Evolutionary conservation across 2,888 invertebrate genomes (phyloP).

Genomic region (Exephanes ischioxanthus): DNA sequence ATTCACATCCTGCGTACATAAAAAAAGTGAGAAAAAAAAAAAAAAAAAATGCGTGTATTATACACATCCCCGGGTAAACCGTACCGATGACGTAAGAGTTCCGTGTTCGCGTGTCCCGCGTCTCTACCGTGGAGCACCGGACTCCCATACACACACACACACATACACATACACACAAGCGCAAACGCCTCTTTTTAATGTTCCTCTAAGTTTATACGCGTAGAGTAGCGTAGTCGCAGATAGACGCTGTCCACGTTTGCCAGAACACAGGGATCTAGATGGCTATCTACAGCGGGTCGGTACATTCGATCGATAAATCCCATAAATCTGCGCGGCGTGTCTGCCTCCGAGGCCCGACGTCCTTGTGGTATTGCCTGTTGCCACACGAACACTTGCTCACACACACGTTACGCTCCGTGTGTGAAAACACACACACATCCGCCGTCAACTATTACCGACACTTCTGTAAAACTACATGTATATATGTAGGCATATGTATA

Average conservation of each 20-base stretch:
- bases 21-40: not conserved
- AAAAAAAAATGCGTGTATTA: slow-evolving; percentile 9
- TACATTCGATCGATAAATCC: slow-evolving; percentile 77
- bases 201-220: not conserved
- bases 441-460: slow-evolving; percentile 3
- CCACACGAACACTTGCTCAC: slow-evolving; percentile 71
- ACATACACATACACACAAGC: not conserved
- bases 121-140: not conserved
- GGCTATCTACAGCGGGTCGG: slow-evolving; percentile 76
- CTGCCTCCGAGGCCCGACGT: slow-evolving; percentile 75
- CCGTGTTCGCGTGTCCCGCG: slow-evolving; percentile 73
- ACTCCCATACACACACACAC: not conserved
- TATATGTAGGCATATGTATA: no score
- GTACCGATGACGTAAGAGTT: slow-evolving; percentile 79
- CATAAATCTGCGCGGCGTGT: slow-evolving; percentile 76
- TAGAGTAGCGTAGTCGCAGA: not conserved
- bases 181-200: not conserved
- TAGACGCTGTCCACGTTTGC: slow-evolving; percentile 14
- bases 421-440: not conserved
- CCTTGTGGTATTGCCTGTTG: slow-evolving; percentile 75
- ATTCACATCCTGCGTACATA: not conserved
- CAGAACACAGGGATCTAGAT: slow-evolving; percentile 75
- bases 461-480: not conserved
- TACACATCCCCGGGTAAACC: slow-evolving; percentile 11
- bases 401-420: not conserved